Evolutionary conservation across 37 sponge, comb jelly and placozoan genomes (phyloP).

Genomic region (Halichondria panicea): DNA sequence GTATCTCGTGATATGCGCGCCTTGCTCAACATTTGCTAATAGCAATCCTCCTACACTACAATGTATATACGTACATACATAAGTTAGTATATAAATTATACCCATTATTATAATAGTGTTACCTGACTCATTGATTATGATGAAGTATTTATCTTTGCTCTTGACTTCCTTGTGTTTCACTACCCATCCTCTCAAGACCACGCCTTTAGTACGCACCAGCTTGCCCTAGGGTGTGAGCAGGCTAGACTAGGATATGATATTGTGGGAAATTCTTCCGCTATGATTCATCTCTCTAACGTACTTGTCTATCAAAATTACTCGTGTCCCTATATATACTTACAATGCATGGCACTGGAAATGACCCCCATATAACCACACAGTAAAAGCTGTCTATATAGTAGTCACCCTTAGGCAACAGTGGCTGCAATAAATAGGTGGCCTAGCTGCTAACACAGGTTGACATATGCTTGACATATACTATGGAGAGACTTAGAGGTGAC

Average conservation of each 20-base stretch:
- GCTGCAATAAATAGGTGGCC: no score
- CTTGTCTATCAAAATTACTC: slow-evolving; percentile 32
- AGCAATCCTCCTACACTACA: neutral
- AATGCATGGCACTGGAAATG: neutral
- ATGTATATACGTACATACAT: neutral
- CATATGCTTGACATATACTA: no score
- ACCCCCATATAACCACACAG: neutral
- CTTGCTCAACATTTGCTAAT: neutral
- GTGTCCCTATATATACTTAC: neutral
- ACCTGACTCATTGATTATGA: slow-evolving; percentile 43
- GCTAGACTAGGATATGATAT: slow-evolving; percentile 36
- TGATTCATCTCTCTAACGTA: neutral
- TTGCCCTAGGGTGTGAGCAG: slow-evolving; percentile 41
- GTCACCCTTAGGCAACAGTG: no score
- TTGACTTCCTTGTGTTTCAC: slow-evolving; percentile 27
- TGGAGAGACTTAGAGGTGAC: no score
- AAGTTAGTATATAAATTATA: neutral
- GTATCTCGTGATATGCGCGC: no score
- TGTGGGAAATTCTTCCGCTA: no score
- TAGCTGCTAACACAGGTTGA: no score
- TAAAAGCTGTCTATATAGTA: neutral
- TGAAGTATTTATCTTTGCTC: slow-evolving; percentile 52
- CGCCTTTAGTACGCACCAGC: no score
- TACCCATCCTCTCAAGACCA: no score
- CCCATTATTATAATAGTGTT: slow-evolving; percentile 3